Base-by-base conservation (phyloP, 2,113 vertebrate species). In the Chaetops frenatus region DNA sequence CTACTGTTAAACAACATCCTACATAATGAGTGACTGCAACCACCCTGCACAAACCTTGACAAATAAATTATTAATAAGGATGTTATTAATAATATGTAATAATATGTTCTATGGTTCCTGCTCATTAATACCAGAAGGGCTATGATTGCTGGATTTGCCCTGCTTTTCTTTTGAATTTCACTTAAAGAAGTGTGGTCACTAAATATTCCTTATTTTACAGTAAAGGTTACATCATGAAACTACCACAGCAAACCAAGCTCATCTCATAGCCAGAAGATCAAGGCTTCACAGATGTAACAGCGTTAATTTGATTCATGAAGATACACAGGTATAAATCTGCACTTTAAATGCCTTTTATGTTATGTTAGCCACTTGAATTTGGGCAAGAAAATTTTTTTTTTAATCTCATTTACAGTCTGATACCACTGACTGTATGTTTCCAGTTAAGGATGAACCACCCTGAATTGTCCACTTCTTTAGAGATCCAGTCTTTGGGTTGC, bases 51-150 rank as follows among this genome's bases (percentile, higher is more conserved):
- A 82, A 38, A 24, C 7, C 27, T 15, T 8, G 65, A 70, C 23
- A 92, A 81, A 91, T 38, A 58, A 36, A 70, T 42, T 42, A 78
- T 64, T 67, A 88, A 40, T 67, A 51, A 60, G 23, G 15, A 57
- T 11, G 10, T 44, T 86, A 28, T 69, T 74, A 70, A 70, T 48
- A 42, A 61, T 31, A 47, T 3, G 40, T 18, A n/a, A 28, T n/a
- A n/a, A n/a, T 27, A 33, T 0, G 0, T 88, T 90, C 20, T 40
- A 36, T 1, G 3, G 20, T 33, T 72, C 57, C 51, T 27, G 15
- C 7, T 70, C 21, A 54, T n/a, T 36, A 64, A 76, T 71, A 56
- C 24, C 1, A 0, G 22, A 78, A 72, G 12, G 35, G 31, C 20
- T 94, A 28, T 90, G 11, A 6, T 17, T 80, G 45, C 48, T 71